Conservation (phyloP, 2,888 invertebrate genomes). For the Tiphia femorata region DNA sequence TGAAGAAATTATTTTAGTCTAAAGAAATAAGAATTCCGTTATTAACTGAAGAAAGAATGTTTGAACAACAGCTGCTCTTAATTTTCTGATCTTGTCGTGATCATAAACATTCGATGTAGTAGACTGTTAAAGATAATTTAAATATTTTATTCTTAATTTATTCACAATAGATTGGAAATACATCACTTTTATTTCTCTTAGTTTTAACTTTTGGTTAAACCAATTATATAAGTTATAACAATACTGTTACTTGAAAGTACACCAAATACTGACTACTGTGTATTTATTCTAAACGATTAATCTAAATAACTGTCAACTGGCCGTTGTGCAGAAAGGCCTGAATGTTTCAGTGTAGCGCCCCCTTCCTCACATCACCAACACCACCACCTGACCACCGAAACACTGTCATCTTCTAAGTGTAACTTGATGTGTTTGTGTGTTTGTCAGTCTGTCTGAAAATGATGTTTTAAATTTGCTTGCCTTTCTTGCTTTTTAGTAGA, state of each 20-base stretch:
- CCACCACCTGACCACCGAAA: slow-evolving; percentile 64
- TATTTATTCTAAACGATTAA: slow-evolving; percentile 41
- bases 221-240: background rate
- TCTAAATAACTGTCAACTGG: slow-evolving; percentile 54
- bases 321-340: slow-evolving; percentile 62
- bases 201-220: too few relatives aligned
- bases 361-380: slow-evolving; percentile 65
- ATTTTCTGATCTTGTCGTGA: too few relatives aligned
- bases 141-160: background rate
- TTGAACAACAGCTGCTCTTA: too few relatives aligned
- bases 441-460: slow-evolving; percentile 30
- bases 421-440: slow-evolving; percentile 58
- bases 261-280: background rate
- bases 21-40: too few relatives aligned
- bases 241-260: background rate
- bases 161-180: too few relatives aligned
- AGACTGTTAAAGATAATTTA: too few relatives aligned
- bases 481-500: background rate
- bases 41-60: too few relatives aligned
- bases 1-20: too few relatives aligned
- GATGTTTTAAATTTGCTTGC: slow-evolving; percentile 15
- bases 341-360: slow-evolving; percentile 66
- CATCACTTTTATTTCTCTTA: too few relatives aligned
- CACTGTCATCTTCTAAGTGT: slow-evolving; percentile 65
- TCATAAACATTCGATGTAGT: too few relatives aligned